A percentile compares a stretch with the other conserved stretches of the same genome.
phyloP scores from a whole-genome alignment of 2,888 invertebrate species.

The Charanyca ferruginea region DNA sequence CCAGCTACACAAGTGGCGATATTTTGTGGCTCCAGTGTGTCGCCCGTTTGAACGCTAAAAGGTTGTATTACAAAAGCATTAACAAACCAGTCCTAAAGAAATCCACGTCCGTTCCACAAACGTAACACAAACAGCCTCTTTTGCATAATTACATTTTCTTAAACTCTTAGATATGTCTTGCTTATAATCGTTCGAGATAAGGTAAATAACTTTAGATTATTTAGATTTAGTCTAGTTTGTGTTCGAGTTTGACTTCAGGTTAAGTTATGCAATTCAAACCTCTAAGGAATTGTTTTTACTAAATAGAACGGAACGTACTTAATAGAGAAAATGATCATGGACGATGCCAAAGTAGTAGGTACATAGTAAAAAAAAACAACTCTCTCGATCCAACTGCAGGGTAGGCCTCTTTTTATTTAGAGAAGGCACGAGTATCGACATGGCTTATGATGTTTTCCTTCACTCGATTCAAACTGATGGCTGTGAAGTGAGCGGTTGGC shows the following conservation, averaged over 20 bases:
- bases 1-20: not conserved
- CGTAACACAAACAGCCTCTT: constrained; percentile 21
- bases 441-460: no score
- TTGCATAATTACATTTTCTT: constrained; percentile 55
- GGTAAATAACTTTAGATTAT: constrained; percentile 43
- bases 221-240: constrained; percentile 22
- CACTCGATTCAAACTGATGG: no score
- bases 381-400: no score
- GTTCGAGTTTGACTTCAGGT: not conserved
- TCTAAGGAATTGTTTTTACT: not conserved
- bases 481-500: no score
- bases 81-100: constrained; percentile 44
- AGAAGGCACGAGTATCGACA: no score
- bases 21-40: not conserved
- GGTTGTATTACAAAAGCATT: constrained; percentile 17
- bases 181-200: constrained; percentile 44
- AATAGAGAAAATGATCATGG: no score
- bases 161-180: constrained; percentile 33
- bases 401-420: no score
- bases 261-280: constrained; percentile 1
- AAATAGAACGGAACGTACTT: no score
- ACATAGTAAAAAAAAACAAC: no score
- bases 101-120: constrained; percentile 43
- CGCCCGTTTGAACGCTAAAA: not conserved
- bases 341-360: no score